Base-by-base conservation (phyloP, 2,888 invertebrate genomes). In the Falcaria lacertinaria region DNA sequence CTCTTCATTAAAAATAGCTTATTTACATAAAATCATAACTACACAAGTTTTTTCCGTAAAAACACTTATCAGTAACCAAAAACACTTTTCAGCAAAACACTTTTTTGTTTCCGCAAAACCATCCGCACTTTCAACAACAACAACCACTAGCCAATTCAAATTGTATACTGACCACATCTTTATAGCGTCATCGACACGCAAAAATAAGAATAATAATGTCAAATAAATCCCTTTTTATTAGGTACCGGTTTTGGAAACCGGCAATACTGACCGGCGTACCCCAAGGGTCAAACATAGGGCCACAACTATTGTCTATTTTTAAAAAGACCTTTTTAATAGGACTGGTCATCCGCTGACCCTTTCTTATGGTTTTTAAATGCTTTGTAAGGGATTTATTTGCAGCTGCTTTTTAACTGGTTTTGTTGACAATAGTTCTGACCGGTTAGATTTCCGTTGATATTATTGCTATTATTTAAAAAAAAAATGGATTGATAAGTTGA, bases 331-430 rank as follows among this genome's bases (percentile, higher is more conserved):
- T 72, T 74, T 75, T 74, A 74, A 79, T 77, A 73, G 75, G 73
- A 83, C 82, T 83, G 83, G 84, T 83, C 84, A 89, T 85, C 55
- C 54, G 57, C 74, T 87, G 87, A 87, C 87, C 88, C 88, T 85
- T 86, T 73, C 84, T 83, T 86, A 68, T 72, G 74, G 75, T 79
- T 76, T 78, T 73, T 64, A 52, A 49, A 71, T 64, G 63, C 68
- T 73, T 77, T 73, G 69, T 69, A 57, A 63, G 51, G 53, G 66
- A 67, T 69, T 69, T 74, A 66, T 60, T 60, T 63, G 73, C 87
- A 86, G 87, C 87, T 87, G 87, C 75, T 69, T 39, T 48, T 41
- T 50, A 62, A 74, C 74, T 69, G 69, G 75, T 75, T 78, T 64
- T 53, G 41, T 57, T 55, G 56, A 73, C 70, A 74, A 75, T 60